Base-by-base conservation (phyloP, 2,888 invertebrate species). In the Ceriagrion tenellum region DNA sequence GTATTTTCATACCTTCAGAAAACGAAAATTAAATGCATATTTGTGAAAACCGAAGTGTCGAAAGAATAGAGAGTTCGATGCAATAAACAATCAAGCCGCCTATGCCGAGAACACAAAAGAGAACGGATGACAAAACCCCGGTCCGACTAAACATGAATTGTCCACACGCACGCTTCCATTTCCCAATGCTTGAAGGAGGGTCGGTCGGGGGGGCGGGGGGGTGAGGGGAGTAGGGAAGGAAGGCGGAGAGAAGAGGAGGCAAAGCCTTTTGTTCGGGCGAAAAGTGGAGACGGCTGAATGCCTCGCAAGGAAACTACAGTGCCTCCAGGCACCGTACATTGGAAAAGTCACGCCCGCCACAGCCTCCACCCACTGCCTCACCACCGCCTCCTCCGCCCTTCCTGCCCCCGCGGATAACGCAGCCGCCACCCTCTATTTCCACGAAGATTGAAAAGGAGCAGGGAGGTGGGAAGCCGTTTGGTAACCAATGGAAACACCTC, bases 401-500 rank as follows among this genome's bases (percentile, higher is more conserved):
- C 69, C 69, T 3, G 6, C 69, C 81, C 35, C 81, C 35, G n/a
- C n/a, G 26, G n/a, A n/a, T 35, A 81, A 81, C 35, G 81, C 81
- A 13, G 26, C 81, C 30, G 30, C 81, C 81, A 6, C 59, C 59
- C n/a, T n/a, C n/a, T n/a, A n/a, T 59, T 18, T 26, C 69, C 10
- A n/a, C 69, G 69, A 69, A 23, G 35, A 35, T 35, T 16, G 18
- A 20, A 12, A 12, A 1, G 16, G 81, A 8, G 47, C n/a, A 47
- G 8, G 8, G 47, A 47, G 47, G 47, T 47, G 47, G 47, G n/a
- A 26, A 13, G 47, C 69, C 47, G 47, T 93, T 69, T 69, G 23
- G 23, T 20, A 91, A 63, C 63, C 91, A 91, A 69, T n/a, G 91
- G n/a, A 93, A 74, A 93, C 56, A 35, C 47, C 93, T 26, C 74